Conservation (phyloP, 2,113 vertebrate species). For the Tretioscincus oriximinensis region DNA sequence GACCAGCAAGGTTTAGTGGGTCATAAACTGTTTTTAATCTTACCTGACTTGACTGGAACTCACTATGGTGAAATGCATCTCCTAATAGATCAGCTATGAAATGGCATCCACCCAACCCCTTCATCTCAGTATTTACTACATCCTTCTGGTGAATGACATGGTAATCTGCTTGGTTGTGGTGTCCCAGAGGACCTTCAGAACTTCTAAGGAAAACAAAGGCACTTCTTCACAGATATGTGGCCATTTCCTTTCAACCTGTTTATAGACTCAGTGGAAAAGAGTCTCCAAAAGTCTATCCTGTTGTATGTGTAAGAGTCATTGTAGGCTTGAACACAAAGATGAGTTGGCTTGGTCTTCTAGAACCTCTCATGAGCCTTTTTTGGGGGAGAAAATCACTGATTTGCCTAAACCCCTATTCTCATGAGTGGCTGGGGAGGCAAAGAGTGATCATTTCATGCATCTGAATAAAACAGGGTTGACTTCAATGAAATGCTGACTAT, state of each 20-base stretch:
- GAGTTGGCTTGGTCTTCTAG: neutral
- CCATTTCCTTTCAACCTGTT: neutral
- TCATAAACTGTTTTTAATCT: fast-evolving
- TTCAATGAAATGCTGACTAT: too few species aligned
- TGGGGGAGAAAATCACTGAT: neutral
- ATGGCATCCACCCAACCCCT: neutral
- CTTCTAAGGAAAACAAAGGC: neutral
- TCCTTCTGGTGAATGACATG: neutral
- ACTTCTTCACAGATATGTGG: neutral
- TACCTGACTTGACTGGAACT: neutral
- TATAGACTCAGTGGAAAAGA: neutral
- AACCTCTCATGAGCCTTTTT: neutral
- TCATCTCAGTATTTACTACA: neutral
- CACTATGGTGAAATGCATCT: neutral
- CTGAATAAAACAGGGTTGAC: too few species aligned
- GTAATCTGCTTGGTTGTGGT: neutral
- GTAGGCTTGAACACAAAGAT: neutral
- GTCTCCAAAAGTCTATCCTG: neutral
- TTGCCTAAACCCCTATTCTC: neutral
- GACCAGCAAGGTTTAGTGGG: conserved; percentile 80
- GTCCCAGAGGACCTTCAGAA: neutral
- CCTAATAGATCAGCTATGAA: too few species aligned
- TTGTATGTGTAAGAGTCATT: neutral
- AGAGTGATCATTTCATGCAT: neutral
- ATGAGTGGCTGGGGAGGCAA: too few species aligned